These are phyloP conservation scores for Diacarnus erythraeanus DNA, from an alignment of 37 sponge, comb jelly and placozoan genomes.

Conservation along the genomic window DNA sequence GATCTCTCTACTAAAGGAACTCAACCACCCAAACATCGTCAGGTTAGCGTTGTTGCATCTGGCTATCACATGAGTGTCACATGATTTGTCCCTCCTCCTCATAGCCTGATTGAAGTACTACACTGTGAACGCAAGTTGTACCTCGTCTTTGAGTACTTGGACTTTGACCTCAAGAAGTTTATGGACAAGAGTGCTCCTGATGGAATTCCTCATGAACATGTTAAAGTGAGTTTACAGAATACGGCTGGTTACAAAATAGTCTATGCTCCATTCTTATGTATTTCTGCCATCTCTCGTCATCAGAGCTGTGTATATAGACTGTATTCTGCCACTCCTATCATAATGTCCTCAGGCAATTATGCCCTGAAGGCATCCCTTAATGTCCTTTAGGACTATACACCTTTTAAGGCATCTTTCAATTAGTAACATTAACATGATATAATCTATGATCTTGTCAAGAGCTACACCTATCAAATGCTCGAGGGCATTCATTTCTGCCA, in stretches of 20 bases:
- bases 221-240: conserved; percentile 21
- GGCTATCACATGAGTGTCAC: not conserved
- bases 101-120: conserved; percentile 83
- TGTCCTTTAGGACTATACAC: no score
- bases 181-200: conserved; percentile 72
- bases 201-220: conserved; percentile 59
- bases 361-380: no score
- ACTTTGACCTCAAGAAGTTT: conserved; percentile 96
- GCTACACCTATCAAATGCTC: conserved; percentile 88
- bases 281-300: no score
- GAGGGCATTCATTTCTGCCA: conserved; percentile 94
- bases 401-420: no score
- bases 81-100: not conserved
- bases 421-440: no score
- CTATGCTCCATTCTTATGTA: no score
- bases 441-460: no score
- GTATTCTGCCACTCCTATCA: conserved; percentile 9
- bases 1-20: conserved; percentile 90
- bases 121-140: conserved; percentile 91
- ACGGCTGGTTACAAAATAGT: no score
- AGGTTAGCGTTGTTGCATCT: conserved; percentile 46
- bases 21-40: conserved; percentile 89
- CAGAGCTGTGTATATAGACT: no score
- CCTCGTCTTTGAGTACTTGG: conserved; percentile 97
- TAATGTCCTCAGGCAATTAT: no score